A percentile compares a stretch with the other conserved stretches of the same genome.
Evolutionary conservation across 2,888 invertebrate genomes (phyloP).

Genomic region (Drosophila kambysellisi): DNA sequence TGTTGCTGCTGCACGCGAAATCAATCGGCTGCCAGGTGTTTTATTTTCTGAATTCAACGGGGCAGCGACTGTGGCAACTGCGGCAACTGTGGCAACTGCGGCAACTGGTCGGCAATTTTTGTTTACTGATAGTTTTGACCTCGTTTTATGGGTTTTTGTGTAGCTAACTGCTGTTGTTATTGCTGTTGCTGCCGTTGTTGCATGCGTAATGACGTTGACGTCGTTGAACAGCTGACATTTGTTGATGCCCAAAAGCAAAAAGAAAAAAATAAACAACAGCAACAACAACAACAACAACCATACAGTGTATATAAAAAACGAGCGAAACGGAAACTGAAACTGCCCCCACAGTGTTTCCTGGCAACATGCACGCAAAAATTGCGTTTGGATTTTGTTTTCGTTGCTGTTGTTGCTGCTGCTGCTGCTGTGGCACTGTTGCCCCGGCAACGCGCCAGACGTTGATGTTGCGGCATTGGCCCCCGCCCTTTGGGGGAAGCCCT

Average conservation of each 20-base stretch:
- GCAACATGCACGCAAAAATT: slow-evolving; percentile 59
- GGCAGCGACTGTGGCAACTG: slow-evolving; percentile 38
- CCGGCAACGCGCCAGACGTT: slow-evolving; percentile 52
- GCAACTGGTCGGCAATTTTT: slow-evolving; percentile 63
- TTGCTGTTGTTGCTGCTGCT: slow-evolving; percentile 8
- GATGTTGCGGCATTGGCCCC: slow-evolving; percentile 37
- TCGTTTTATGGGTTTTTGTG: slow-evolving; percentile 54
- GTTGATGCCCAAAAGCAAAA: slow-evolving; percentile 54
- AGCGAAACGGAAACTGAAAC: slow-evolving; percentile 32
- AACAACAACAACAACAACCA: too few relatives aligned
- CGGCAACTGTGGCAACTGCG: slow-evolving; percentile 39
- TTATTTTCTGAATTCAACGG: slow-evolving; percentile 66
- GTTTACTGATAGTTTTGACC: slow-evolving; percentile 78
- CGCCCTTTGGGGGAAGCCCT: slow-evolving; percentile 52
- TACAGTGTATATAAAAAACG: slow-evolving; percentile 19
- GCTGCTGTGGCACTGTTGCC: slow-evolving; percentile 40
- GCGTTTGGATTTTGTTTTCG: slow-evolving; percentile 46
- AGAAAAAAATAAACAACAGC: slow-evolving; percentile 1
- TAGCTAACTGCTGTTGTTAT: slow-evolving; percentile 26
- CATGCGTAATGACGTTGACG: slow-evolving; percentile 71
- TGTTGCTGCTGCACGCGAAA: slow-evolving; percentile 57
- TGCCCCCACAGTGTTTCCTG: slow-evolving; percentile 13
- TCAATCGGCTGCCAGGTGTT: slow-evolving; percentile 72
- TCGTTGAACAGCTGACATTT: slow-evolving; percentile 70
- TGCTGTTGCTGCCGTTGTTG: slow-evolving; percentile 62